A percentile compares a stretch with the other conserved stretches of the same genome.
Evolutionary conservation across 2,888 invertebrate genomes (phyloP).

Genomic region (Ornithoptera alexandrae): DNA sequence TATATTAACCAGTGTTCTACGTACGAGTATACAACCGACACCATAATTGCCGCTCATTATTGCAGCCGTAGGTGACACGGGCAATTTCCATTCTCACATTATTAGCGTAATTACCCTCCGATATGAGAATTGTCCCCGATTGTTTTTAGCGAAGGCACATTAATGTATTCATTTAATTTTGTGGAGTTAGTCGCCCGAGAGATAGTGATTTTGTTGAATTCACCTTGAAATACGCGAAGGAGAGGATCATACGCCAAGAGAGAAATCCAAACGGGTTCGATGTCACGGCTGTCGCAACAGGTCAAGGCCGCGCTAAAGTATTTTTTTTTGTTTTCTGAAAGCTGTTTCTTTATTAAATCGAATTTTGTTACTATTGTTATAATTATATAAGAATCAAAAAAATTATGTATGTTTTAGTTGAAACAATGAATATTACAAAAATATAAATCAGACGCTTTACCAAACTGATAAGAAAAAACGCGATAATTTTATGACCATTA

Average conservation of each 20-base stretch:
- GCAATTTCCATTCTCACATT: conserved; percentile 25
- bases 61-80: conserved; percentile 1
- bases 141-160: conserved; percentile 26
- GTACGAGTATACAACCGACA: conserved; percentile 1
- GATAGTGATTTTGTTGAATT: conserved; percentile 32
- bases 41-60: conserved; percentile 10
- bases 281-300: conserved; percentile 56
- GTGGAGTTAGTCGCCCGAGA: background rate
- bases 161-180: conserved; percentile 16
- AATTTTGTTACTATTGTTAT: background rate
- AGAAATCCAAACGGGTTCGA: conserved; percentile 58
- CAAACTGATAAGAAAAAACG: background rate
- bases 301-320: conserved; percentile 40
- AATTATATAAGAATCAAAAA: background rate
- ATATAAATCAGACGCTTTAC: background rate
- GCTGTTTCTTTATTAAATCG: background rate
- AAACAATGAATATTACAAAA: background rate
- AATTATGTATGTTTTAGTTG: background rate
- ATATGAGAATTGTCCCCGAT: conserved; percentile 31
- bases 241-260: conserved; percentile 41
- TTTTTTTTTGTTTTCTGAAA: conserved; percentile 30
- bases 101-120: conserved; percentile 23
- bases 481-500: background rate
- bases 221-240: conserved; percentile 40
- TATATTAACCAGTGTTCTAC: background rate